Percentiles rank a stretch among this genome's conserved stretches.
phyloP scores from a whole-genome alignment of 2,113 vertebrate genomes.

The Hippocampus comes region DNA sequence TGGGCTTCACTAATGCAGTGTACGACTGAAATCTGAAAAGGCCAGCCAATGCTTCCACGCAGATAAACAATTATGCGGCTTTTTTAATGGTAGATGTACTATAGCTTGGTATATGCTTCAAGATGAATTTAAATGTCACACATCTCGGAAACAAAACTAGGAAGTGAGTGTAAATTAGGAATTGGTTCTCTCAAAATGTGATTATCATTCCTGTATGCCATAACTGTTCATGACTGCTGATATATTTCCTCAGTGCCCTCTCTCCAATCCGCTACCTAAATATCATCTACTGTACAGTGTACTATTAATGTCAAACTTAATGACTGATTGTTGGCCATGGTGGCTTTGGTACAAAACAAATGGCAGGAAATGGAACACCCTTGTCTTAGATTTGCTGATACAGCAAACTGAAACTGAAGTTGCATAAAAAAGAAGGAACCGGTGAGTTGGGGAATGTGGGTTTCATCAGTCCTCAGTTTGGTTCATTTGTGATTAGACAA shows the following conservation, averaged over 20 bases:
- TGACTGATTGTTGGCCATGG: neutral
- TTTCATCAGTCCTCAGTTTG: slow-evolving; percentile 26
- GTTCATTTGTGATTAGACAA: neutral
- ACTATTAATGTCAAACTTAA: neutral
- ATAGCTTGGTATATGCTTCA: slow-evolving; percentile 60
- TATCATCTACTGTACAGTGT: neutral
- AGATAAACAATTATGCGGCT: slow-evolving; percentile 77
- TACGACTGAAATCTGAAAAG: slow-evolving; percentile 70
- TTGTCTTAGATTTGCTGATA: slow-evolving; percentile 58
- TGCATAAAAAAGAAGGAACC: slow-evolving; percentile 53
- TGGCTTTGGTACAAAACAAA: slow-evolving; percentile 11
- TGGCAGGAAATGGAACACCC: slow-evolving; percentile 37
- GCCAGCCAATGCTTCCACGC: slow-evolving; percentile 70
- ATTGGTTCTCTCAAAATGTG: slow-evolving; percentile 10
- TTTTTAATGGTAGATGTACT: slow-evolving; percentile 67
- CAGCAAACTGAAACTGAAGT: slow-evolving; percentile 52
- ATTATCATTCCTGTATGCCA: neutral
- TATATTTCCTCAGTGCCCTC: neutral
- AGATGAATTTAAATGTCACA: slow-evolving; percentile 75
- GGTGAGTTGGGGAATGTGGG: slow-evolving; percentile 22
- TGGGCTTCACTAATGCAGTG: slow-evolving; percentile 74
- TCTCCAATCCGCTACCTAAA: neutral
- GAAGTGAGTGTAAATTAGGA: slow-evolving; percentile 29
- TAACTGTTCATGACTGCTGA: neutral
- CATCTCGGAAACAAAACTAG: slow-evolving; percentile 60